Base-by-base conservation (phyloP, 2,888 invertebrate species). In the Aporophyla nigra region DNA sequence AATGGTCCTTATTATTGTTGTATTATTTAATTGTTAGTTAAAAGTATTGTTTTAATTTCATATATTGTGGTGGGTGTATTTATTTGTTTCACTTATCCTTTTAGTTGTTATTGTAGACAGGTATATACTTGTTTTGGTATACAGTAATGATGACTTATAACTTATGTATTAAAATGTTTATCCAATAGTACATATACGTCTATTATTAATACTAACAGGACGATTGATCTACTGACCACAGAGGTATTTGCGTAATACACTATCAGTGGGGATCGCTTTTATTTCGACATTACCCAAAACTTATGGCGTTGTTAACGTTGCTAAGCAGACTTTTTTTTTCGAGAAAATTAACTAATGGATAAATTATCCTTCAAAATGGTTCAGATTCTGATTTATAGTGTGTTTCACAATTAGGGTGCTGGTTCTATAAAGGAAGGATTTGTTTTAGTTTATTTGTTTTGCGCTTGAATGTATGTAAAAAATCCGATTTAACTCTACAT, bases 31-130 rank as follows among this genome's bases (percentile, higher is more conserved):
- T 61, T 74, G 27, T 63, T 59, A 49, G 40, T 5, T 46, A 24
- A 33, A 33, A 33, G 33, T 21, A 46, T 63, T 53, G 10, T 40
- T 53, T 65, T 63, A 3, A 51, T 73, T 58, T 5, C n/a, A n/a
- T 51, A 40, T 53, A 5, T 58, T 49, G 16, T 63, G 6, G 54
- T 73, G n/a, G 27, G n/a, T 58, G 6, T 54, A 67, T 66, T 74
- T 71, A 43, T 66, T 74, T 71, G 16, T 27, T 66, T 62, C 16
- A 24, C 0, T 73, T 74, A 71, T 81, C 67, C 72, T 69, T 43
- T 58, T 78, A 71, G 63, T 71, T 76, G 62, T 71, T 72, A 61
- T 81, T 78, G 33, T 59, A 43, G 9, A 7, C 21, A 65, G 19
- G 33, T 51, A 46, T 21, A 1, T 21, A 53, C 9, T 2, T 46